Base-by-base conservation (phyloP, 2,113 vertebrate species). In the Lophochroa leadbeateri region DNA sequence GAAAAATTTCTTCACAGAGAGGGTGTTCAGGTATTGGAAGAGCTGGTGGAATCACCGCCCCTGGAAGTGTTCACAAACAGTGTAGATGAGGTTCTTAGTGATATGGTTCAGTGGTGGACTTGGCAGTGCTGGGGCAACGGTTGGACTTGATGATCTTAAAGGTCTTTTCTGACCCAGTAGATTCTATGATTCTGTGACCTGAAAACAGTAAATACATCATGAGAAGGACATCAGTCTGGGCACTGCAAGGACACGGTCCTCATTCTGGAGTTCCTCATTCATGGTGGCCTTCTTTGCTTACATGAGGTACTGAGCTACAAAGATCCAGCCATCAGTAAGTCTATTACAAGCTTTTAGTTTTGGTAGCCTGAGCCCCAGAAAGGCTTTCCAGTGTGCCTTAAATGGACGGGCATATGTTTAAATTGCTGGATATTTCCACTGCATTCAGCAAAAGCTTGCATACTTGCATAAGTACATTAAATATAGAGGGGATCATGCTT, bases 281-380 rank as follows among this genome's bases (percentile, higher is more conserved):
- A 25, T 5, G 5, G 16, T 41, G 35, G 10, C n/a, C 17, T 39
- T 63, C 46, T 29, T 53, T 44, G 27, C 17, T 85, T 20, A 29
- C 21, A 31, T 0, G 0, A 87, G 27, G 7, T 11, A 39, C 6
- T 14, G 52, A 77, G 35, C 6, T 39, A 69, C 15, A 37, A 21
- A 10, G 11, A 53, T 31, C 9, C 10, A 72, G 17, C 2, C 9
- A 27, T 35, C 5, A 0, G 17, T 10, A 81, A 70, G 15, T 61
- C 35, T 9, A 57, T 5, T 24, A 31, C 2, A 37, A 61, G 5
- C 21, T 23, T 76, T 64, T 46, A 24, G 8, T 52, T 90, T 41
- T 65, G 5, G 6, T 28, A 25, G 6, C 8, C 15, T n/a, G 13
- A 11, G 8, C 4, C 14, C 10, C 15, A 2, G 2, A 3, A 69